phyloP scores from a whole-genome alignment of 1,140 invertebrate species.

The Bradynema listronoti region DNA sequence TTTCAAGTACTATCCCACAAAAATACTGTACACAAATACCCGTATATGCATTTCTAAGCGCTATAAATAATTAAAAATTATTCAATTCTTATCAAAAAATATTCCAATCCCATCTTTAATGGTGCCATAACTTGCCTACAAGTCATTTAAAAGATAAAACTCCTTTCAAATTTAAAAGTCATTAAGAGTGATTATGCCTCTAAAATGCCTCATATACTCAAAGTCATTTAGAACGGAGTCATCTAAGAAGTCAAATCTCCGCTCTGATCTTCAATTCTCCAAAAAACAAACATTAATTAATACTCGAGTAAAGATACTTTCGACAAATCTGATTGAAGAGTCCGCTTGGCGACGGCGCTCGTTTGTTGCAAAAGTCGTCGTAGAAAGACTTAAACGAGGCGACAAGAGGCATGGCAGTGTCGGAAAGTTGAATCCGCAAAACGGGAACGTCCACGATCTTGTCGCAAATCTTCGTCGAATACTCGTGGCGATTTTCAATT shows the following conservation, averaged over 20 bases:
- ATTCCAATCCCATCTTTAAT: too few species aligned
- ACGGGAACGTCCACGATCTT: slow-evolving; percentile 58
- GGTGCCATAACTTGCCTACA: too few species aligned
- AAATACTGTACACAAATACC: too few species aligned
- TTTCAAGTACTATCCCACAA: too few species aligned
- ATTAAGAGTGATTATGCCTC: slow-evolving; percentile 1
- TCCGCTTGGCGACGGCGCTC: slow-evolving; percentile 25
- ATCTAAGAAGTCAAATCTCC: slow-evolving; percentile 3
- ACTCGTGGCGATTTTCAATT: slow-evolving; percentile 68
- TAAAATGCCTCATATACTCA: too few species aligned
- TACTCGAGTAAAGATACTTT: slow-evolving; percentile 16
- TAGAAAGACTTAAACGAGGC: slow-evolving; percentile 29
- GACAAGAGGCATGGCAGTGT: slow-evolving; percentile 20
- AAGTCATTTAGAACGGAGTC: too few species aligned
- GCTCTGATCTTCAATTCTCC: not conserved
- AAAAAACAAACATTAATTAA: not conserved
- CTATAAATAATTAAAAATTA: too few species aligned
- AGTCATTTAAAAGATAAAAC: too few species aligned
- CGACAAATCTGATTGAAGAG: slow-evolving; percentile 41
- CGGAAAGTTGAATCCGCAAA: slow-evolving; percentile 10
- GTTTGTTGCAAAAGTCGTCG: slow-evolving; percentile 35
- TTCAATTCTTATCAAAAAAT: too few species aligned
- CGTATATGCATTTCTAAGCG: too few species aligned
- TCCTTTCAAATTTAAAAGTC: not conserved
- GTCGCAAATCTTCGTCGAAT: slow-evolving; percentile 64